Base-by-base conservation (phyloP, 2,797 vertebrate genomes). In the Syngnathus acus region DNA sequence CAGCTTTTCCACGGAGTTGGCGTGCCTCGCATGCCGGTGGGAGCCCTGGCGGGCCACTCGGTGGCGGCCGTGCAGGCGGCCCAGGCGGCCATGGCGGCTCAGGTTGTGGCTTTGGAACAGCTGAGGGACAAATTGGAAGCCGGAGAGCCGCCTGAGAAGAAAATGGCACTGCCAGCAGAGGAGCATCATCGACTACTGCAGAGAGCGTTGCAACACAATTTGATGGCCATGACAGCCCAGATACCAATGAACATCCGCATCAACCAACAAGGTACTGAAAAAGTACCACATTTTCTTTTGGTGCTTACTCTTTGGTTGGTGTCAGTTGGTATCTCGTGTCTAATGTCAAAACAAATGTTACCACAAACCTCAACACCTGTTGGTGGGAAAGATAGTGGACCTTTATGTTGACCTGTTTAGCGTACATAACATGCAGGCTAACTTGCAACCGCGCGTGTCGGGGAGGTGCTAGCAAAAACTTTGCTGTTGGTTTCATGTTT, bases 161-260 rank as follows among this genome's bases (percentile, higher is more conserved):
- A 95, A 88, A 92, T 96, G 91, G 94, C 94, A 0, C 82, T 98
- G 71, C 91, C 93, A 0, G 78, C 92, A 0, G 95, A 98, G 0
- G 96, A 98, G 16, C 96, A 98, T 65, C 96, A 97, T 75, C 86
- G 94, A 26, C 82, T 98, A 53, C 90, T 99, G 83, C 97, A 98
- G 82, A 92, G 95, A 65, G 94, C 94, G 0, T 84, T 99, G 66
- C 96, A 99, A 86, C 96, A 98, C 81, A 99, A 97, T 89, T 89
- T 98, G 68, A 89, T 99, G 78, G 95, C 96, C 72, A 98, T 97
- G 96, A 94, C 88, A 0, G 90, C 93, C 1, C 97, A 98, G 88
- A 86, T 98, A 76, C 97, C 97, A 42, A 98, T 98, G 96, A 99
- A 93, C 89, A 95, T 99, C 78, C 95, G 95, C 64, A 98, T 98